A percentile compares a stretch with the other conserved stretches of the same genome.
Evolutionary conservation across 2,113 vertebrate species (phyloP).

Genomic region (Procavia capensis): DNA sequence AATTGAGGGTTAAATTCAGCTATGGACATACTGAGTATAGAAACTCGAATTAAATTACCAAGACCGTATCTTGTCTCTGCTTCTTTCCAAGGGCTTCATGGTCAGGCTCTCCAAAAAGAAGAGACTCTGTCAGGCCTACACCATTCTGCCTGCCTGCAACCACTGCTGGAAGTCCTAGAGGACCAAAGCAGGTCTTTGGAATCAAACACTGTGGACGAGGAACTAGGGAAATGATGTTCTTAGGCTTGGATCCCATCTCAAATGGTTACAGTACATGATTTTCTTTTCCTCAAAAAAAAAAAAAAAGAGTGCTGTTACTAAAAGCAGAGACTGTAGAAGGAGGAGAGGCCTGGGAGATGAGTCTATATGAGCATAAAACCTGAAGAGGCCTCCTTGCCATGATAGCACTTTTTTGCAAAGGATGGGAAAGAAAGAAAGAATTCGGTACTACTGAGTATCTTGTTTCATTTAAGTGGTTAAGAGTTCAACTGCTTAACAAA

Average conservation of each 20-base stretch:
- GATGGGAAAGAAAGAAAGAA: neutral
- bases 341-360: neutral
- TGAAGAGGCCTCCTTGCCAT: neutral
- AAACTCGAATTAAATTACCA: neutral
- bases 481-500: no score
- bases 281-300: neutral
- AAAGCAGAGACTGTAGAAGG: neutral
- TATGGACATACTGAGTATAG: neutral
- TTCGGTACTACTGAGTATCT: neutral
- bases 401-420: neutral
- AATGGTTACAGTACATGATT: neutral
- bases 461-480: neutral
- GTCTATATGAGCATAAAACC: neutral
- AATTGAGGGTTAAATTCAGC: neutral
- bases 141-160: neutral
- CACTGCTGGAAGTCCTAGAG: neutral
- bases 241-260: neutral
- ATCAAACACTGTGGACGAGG: neutral
- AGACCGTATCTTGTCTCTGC: neutral
- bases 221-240: rapidly evolving
- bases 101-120: neutral
- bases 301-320: neutral
- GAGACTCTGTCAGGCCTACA: neutral
- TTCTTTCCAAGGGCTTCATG: neutral
- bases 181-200: neutral